Conservation (phyloP, 2,113 vertebrate genomes). For the Fregetta grallaria region DNA sequence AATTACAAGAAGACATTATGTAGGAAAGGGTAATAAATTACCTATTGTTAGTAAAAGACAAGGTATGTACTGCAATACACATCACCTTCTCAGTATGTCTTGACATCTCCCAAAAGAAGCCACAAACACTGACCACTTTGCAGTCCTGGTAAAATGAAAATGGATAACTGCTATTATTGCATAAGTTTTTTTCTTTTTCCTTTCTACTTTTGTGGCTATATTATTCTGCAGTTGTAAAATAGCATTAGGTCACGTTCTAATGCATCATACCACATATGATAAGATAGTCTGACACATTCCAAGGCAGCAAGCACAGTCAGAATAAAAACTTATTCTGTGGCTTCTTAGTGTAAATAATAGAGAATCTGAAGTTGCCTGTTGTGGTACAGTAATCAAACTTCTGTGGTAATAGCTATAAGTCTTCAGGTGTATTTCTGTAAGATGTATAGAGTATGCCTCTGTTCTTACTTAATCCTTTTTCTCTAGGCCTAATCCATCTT, state of each 20-base stretch:
- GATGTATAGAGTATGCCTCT: background rate
- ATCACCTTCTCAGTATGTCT: background rate
- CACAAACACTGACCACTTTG: background rate
- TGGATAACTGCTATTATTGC: background rate
- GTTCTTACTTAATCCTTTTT: background rate
- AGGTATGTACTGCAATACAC: background rate
- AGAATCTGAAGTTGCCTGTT: background rate
- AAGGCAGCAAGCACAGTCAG: background rate
- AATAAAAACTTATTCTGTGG: background rate
- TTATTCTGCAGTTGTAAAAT: background rate
- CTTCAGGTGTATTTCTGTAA: background rate
- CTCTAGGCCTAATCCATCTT: background rate
- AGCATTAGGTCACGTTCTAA: background rate
- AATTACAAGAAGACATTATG: background rate
- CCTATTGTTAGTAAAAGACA: background rate
- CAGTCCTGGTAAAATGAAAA: background rate
- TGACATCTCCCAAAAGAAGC: background rate
- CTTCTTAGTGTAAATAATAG: background rate
- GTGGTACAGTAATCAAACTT: constrained; percentile 3
- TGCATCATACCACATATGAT: background rate
- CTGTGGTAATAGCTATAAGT: background rate
- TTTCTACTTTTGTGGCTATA: background rate
- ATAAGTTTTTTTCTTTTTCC: background rate
- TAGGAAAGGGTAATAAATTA: background rate
- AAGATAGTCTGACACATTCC: background rate